phyloP scores from a whole-genome alignment of 2,888 invertebrate species.

The Orthonychiurus folsomi region DNA sequence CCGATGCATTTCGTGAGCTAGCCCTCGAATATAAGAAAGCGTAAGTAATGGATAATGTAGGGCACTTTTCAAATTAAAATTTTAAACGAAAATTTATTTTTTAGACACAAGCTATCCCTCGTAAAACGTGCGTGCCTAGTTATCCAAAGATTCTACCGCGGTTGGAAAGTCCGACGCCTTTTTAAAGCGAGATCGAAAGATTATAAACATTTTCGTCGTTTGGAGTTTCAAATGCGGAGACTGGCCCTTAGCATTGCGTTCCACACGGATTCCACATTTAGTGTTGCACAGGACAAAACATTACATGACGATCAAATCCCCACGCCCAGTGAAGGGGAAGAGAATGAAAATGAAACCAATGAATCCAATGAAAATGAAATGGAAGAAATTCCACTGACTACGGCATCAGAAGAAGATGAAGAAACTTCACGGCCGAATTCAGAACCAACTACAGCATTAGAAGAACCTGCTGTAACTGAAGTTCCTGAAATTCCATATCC shows the following conservation, averaged over 20 bases:
- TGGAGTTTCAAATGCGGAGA: background rate
- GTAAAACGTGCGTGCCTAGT: background rate
- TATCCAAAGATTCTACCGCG: background rate
- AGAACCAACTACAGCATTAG: background rate
- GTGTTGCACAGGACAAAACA: background rate
- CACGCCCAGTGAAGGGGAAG: background rate
- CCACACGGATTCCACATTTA: background rate
- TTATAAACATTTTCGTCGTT: background rate
- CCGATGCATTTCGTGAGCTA: too few relatives aligned
- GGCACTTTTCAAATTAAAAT: too few relatives aligned
- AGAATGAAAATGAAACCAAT: background rate
- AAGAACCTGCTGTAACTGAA: background rate
- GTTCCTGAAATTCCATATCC: slow-evolving; percentile 2
- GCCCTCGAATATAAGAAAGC: too few relatives aligned
- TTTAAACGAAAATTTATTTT: too few relatives aligned
- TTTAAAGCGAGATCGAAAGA: background rate
- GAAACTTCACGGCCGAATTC: too few relatives aligned
- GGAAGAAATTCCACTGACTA: too few relatives aligned
- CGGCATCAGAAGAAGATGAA: too few relatives aligned
- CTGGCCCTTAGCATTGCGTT: background rate
- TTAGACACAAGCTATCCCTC: background rate
- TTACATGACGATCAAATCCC: background rate
- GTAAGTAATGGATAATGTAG: too few relatives aligned
- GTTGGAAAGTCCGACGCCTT: background rate
- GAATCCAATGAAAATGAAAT: too few relatives aligned